A percentile compares a stretch with the other conserved stretches of the same genome.
These are phyloP conservation scores for Polyommatus icarus DNA, from an alignment of 2,888 invertebrate genomes.

Conservation along the genomic window DNA sequence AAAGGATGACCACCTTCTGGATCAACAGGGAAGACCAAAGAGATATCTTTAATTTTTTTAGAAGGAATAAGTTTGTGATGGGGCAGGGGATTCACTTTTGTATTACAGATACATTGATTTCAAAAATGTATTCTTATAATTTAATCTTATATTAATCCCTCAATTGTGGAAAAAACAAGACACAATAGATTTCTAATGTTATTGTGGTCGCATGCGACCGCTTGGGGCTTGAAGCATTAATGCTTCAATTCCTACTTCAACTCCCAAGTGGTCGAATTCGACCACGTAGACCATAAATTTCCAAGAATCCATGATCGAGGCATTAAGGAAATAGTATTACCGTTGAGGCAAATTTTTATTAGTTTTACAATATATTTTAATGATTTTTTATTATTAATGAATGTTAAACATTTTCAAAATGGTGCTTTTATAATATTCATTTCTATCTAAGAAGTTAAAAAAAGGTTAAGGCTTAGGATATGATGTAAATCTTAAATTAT, in stretches of 20 bases:
- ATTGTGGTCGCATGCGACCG: no score
- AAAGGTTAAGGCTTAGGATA: background rate
- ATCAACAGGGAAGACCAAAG: slow-evolving; percentile 49
- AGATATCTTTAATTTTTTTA: background rate
- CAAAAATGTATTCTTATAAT: background rate
- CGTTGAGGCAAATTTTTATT: background rate
- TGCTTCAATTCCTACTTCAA: no score
- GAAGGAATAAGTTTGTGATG: background rate
- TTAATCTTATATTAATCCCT: no score
- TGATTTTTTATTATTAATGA: background rate
- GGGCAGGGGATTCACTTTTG: background rate
- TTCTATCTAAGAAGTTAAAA: background rate
- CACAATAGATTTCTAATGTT: no score
- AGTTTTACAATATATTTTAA: background rate
- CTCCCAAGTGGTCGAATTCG: no score
- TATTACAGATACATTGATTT: background rate
- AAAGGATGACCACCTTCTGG: slow-evolving; percentile 60
- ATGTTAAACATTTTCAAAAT: background rate
- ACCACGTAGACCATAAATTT: no score
- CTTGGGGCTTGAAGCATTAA: no score
- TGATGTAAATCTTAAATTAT: background rate
- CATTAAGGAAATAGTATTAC: background rate
- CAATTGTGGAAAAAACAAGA: no score
- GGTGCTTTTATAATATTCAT: background rate
- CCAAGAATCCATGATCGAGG: no score